Base-by-base conservation (phyloP, 2,797 vertebrate species). In the Heteromormyrus szaboi region DNA sequence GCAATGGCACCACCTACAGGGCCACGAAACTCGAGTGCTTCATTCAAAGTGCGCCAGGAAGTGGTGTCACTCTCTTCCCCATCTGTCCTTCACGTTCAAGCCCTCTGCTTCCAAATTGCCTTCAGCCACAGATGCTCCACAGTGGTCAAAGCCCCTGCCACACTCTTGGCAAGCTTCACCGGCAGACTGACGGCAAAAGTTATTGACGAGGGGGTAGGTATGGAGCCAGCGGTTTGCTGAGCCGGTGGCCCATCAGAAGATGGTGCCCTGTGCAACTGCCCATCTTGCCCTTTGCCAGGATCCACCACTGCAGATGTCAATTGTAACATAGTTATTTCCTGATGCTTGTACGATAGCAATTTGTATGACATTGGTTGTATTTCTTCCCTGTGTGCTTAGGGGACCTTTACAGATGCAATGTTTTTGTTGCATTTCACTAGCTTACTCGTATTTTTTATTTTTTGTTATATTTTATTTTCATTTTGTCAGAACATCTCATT, bases 21-120 rank as follows among this genome's bases (percentile, higher is more conserved):
- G 89, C 88, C 0, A 86, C 88, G 0, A 68, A 91, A 59, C 92
- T 95, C 1, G 90, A 92, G 22, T 90, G 90, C 88, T 97, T 97
- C 92, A 93, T 95, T 88, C 93, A 37, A 37, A 37, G 37, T 54
- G 22, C 17, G 0, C 0, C 14, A 86, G 51, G 85, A 86, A 3
- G 17, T 0, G 25, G 25, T 84, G 44, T 84, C 72, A 79, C 72
- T 79, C 33, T 44, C 72, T 44, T 4, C 29, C 65, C 12, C 29
- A 72, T 17, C 65, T 72, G 65, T 29, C 65, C 65, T 72, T 72
- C 12, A 17, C 65, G 29, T 72, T 72, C 65, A 72, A 72, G 65
- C 12, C 29, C 65, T 72, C 65, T 14, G 29, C 12, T 37, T 72
- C 65, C 65, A 72, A 37, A 17, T 37, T 37, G 65, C 65, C 65